Base-by-base conservation (phyloP, 2,113 vertebrate genomes). In the Orthochromis malagaraziensis region DNA sequence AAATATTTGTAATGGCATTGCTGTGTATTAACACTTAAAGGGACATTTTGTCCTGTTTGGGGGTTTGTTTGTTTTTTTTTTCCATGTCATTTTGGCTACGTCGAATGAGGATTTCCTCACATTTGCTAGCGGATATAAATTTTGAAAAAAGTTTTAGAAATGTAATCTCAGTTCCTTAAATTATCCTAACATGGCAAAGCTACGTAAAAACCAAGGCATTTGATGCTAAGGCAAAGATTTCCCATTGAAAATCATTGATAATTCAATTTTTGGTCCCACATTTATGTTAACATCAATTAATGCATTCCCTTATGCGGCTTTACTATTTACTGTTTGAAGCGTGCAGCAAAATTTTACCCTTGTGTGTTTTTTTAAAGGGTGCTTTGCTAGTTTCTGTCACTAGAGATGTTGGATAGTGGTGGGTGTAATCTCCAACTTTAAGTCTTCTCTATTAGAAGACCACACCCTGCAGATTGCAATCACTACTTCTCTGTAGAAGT, bases 1-100 rank as follows among this genome's bases (percentile, higher is more conserved):
- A 54, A 54, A 24, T 54, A 54, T 54, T 6, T 54, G 53, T 54
- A 54, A 24, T 24, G 53, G 53, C n/a, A 54, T 54, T 54, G 10
- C n/a, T 54, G n/a, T 54, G 51, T 54, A 54, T 54, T 54, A 54
- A 54, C n/a, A 54, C 51, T 54, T 54, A 54, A 21, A 54, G 51
- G 51, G 51, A 54, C 51, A 54, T 21, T 54, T 54, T 54, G 51
- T 54, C 51, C 51, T 54, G 10, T 54, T 54, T 5, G 9, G 3
- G 31, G 13, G 1, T 0, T 2, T 11, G 21, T 53, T 9, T 17
- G 21, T 49, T 2, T 1, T 6, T 53, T 21, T n/a, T 21, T 54
- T 54, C 3, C n/a, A 54, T 11, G 51, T 21, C n/a, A 54, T 54
- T 54, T 21, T 54, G 51, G n/a, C n/a, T 54, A 54, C 9, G n/a